phyloP scores from a whole-genome alignment of 1,140 invertebrate species.

The Conus ventricosus region DNA sequence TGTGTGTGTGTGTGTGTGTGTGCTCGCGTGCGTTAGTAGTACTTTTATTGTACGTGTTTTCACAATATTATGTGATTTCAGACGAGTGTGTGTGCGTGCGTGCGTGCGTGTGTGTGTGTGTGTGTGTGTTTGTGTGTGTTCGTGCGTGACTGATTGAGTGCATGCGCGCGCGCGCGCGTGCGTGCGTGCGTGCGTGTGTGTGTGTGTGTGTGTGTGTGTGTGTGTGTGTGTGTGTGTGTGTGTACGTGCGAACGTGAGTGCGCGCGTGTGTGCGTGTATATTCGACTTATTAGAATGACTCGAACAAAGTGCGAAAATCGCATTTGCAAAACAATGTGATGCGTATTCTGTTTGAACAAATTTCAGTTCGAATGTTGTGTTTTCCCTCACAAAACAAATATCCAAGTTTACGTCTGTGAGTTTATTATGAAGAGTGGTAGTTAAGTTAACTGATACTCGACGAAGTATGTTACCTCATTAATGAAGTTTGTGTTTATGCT shows the following conservation, averaged over 20 bases:
- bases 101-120: not conserved
- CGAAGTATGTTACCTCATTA: too few relatives aligned
- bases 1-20: constrained; percentile 24
- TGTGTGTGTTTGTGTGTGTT: not conserved
- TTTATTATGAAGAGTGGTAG: too few relatives aligned
- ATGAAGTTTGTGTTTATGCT: too few relatives aligned
- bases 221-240: not conserved
- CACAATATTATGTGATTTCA: too few relatives aligned
- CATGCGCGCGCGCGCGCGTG: not conserved
- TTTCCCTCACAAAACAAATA: not conserved
- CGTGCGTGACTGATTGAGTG: not conserved
- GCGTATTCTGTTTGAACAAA: too few relatives aligned
- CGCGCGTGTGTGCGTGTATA: not conserved
- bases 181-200: not conserved
- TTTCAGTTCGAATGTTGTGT: not conserved
- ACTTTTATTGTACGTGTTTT: too few relatives aligned
- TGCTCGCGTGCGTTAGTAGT: not conserved
- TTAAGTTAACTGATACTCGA: too few relatives aligned
- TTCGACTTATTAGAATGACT: not conserved
- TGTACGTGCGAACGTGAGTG: not conserved
- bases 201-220: constrained; percentile 14
- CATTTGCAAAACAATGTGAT: too few relatives aligned
- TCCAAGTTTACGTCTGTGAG: too few relatives aligned
- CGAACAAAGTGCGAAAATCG: too few relatives aligned
- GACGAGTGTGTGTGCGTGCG: not conserved